Base-by-base conservation (phyloP, 2,888 invertebrate genomes). In the Trichopria drosophilae region DNA sequence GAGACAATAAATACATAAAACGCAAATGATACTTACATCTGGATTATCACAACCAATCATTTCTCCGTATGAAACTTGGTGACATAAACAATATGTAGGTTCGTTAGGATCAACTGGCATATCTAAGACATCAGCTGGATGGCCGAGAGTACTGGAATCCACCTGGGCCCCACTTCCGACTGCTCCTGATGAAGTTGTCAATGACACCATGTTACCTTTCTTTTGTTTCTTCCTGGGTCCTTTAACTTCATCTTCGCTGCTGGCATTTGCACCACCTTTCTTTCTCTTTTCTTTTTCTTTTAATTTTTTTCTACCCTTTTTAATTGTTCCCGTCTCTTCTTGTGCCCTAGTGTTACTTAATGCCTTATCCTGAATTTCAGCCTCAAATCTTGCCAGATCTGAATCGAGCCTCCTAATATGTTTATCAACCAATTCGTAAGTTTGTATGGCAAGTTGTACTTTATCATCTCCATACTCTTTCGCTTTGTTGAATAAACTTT, bases 51-150 rank as follows among this genome's bases (percentile, higher is more conserved):
- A 96, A 58, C 91, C 93, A 70, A 96, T 93, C 95, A 96, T 96
- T 80, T 95, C 93, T 47, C 95, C 95, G 66, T 93, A 95, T 3
- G 94, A 94, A 40, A 91, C 90, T 83, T 98, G 97, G 76, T 97
- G 95, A 71, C 98, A 99, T 28, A 96, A 80, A 75, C 97, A 99
- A 74, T 99, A 99, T 0, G 96, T 97, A 0, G 98, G 98, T 73
- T 99, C 98, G 71, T 98, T 98, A 0, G 98, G 98, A 80, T 99
- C 91, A 0, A 91, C 91, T 0, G 91, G 91, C 91, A 91, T 91
- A 62, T 91, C 91, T 26, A 91, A 78, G 9, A 91, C 91, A 72
- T 91, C 97, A 59, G 94, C 91, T 0, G 93, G 90, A 77, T 92
- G 92, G 1, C 90, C 83, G 71, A 83, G 62, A 4, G 69, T 63